Evolutionary conservation across 2,888 invertebrate genomes (phyloP).

Genomic region (Osedax fenrisi): DNA sequence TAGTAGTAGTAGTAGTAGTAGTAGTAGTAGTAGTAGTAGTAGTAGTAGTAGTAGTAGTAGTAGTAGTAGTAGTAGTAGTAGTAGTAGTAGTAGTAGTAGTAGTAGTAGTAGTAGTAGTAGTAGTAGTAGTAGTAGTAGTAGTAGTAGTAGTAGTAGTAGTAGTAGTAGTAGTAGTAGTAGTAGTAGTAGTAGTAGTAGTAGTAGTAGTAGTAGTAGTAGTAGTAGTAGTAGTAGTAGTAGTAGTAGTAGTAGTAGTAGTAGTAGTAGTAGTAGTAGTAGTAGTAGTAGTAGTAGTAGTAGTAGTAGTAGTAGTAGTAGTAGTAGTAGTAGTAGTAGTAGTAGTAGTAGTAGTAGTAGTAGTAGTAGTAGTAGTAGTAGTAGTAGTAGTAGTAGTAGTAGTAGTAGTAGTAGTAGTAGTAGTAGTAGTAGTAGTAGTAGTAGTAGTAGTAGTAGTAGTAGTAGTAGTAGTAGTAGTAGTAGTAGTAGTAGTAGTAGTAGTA

Average conservation of each 20-base stretch:
- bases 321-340: conserved; percentile 27
- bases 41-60: neutral
- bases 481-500: conserved; percentile 9
- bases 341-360: conserved; percentile 27
- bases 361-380: conserved; percentile 30
- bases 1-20: neutral
- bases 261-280: conserved; percentile 29
- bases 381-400: conserved; percentile 30
- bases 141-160: conserved; percentile 29
- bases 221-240: conserved; percentile 28
- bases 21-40: neutral
- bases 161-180: conserved; percentile 25
- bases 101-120: conserved; percentile 20
- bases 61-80: neutral
- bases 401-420: conserved; percentile 27
- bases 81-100: neutral
- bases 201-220: conserved; percentile 28
- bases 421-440: conserved; percentile 25
- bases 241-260: conserved; percentile 26
- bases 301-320: conserved; percentile 30
- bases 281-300: conserved; percentile 29
- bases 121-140: conserved; percentile 29
- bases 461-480: conserved; percentile 7
- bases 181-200: conserved; percentile 29
- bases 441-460: conserved; percentile 24